Evolutionary conservation across 2,113 vertebrate species (phyloP).

Genomic region (Orcinus orca): DNA sequence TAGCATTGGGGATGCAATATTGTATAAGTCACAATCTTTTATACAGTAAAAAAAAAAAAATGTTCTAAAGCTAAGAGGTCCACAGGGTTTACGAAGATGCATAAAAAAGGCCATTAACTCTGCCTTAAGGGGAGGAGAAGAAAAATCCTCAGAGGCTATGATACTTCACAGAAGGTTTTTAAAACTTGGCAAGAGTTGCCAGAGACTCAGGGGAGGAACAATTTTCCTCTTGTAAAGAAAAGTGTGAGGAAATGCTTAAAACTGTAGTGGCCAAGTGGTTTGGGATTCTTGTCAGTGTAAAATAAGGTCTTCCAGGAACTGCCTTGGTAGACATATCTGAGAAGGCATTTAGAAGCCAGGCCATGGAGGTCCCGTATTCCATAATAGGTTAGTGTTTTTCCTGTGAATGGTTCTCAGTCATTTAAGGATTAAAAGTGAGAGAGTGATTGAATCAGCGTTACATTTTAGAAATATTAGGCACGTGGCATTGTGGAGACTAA

Average conservation of each 20-base stretch:
- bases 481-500: neutral
- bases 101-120: neutral
- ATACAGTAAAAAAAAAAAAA: neutral
- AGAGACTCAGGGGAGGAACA: neutral
- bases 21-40: neutral
- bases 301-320: neutral
- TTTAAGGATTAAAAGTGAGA: neutral
- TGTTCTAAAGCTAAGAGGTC: neutral
- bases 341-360: neutral
- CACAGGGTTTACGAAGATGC: neutral
- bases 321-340: neutral
- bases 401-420: neutral
- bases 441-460: neutral
- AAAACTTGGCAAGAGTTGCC: neutral
- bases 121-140: neutral
- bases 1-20: neutral
- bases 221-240: neutral
- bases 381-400: neutral
- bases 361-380: neutral
- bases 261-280: neutral
- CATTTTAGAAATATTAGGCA: neutral
- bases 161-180: neutral
- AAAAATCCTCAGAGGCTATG: neutral
- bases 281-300: neutral
- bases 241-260: neutral